Conservation (phyloP, 2,797 vertebrate genomes). For the Neoniphon sammara region DNA sequence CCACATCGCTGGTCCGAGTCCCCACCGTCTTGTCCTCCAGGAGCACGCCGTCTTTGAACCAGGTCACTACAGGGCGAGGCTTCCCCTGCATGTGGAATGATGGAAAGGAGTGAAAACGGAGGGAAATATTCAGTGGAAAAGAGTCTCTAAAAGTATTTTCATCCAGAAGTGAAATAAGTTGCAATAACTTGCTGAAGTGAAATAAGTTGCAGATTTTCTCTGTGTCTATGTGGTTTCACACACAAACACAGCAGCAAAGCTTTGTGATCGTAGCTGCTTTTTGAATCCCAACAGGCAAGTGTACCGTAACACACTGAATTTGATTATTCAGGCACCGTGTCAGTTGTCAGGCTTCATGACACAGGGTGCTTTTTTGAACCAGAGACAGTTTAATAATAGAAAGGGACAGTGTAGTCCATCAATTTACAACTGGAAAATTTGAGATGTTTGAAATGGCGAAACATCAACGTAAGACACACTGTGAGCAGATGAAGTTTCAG, state of each 20-base stretch:
- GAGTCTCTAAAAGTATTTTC: not conserved
- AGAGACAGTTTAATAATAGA: too few species aligned
- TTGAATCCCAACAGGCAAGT: too few species aligned
- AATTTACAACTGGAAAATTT: too few species aligned
- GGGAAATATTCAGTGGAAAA: not conserved
- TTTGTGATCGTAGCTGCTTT: too few species aligned
- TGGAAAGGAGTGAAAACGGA: not conserved
- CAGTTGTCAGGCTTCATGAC: not conserved
- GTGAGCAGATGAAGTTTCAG: too few species aligned
- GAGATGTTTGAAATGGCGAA: too few species aligned
- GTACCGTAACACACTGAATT: not conserved
- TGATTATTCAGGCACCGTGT: not conserved
- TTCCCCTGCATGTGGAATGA: slow-evolving; percentile 84
- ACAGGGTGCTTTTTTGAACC: too few species aligned
- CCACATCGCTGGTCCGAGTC: slow-evolving; percentile 82
- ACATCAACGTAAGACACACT: too few species aligned
- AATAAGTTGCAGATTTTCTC: not conserved
- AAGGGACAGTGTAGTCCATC: too few species aligned
- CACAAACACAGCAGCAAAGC: not conserved
- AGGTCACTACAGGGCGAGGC: slow-evolving; percentile 87
- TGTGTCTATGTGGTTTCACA: not conserved
- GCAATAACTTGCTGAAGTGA: not conserved
- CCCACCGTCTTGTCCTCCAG: slow-evolving; percentile 83
- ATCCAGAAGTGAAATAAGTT: not conserved
- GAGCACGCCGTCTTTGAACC: slow-evolving; percentile 84